These are phyloP conservation scores for Apodemus speciosus DNA, from an alignment of 2,113 vertebrate genomes.

Conservation along the genomic window DNA sequence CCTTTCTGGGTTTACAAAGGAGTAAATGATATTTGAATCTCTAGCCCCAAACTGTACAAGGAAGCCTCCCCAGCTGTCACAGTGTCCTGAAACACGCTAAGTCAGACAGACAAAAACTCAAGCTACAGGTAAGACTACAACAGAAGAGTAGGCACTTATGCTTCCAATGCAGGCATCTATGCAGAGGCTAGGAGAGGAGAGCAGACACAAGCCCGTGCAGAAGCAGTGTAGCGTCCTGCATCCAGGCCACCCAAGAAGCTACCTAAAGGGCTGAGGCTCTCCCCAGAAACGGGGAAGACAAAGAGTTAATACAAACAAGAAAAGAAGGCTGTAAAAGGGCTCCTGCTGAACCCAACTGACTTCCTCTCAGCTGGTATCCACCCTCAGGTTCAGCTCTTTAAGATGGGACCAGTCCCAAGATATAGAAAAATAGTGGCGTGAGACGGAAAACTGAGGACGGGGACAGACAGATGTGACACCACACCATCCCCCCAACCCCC, in stretches of 20 bases:
- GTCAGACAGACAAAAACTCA: conserved; percentile 25
- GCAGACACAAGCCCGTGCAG: neutral
- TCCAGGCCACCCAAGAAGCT: neutral
- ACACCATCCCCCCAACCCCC: neutral
- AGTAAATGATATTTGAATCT: neutral
- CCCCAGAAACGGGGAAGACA: conserved; percentile 21
- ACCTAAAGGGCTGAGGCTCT: neutral
- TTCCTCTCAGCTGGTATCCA: conserved; percentile 39
- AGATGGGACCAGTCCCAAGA: neutral
- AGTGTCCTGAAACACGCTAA: conserved; percentile 36
- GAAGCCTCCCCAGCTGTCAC: neutral
- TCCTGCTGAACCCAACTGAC: conserved; percentile 20
- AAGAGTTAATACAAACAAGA: conserved; percentile 41
- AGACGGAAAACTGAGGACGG: neutral
- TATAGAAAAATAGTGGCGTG: neutral
- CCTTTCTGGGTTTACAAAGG: neutral
- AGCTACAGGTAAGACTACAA: conserved; percentile 57
- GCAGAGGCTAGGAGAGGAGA: neutral
- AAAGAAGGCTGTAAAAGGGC: conserved; percentile 12
- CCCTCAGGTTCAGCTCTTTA: conserved; percentile 8
- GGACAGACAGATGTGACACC: neutral
- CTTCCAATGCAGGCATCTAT: neutral
- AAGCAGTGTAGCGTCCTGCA: neutral
- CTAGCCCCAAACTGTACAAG: neutral
- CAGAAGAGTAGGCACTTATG: conserved; percentile 51